A percentile compares a stretch with the other conserved stretches of the same genome.
Evolutionary conservation across 1,140 invertebrate genomes (phyloP).

Genomic region (Chymomyza costata): DNA sequence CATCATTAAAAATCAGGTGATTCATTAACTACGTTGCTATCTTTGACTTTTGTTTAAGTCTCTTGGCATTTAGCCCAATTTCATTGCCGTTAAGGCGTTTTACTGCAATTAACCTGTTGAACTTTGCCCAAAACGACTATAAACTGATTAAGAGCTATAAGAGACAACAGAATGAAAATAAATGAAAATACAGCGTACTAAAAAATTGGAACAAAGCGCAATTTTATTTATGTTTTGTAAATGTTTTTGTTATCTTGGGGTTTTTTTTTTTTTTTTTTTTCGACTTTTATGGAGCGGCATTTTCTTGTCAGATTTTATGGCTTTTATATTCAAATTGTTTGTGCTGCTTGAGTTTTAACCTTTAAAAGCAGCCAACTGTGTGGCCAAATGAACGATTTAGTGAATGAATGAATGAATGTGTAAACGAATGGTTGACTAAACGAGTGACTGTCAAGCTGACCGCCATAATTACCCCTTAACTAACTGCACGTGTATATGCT

Average conservation of each 20-base stretch:
- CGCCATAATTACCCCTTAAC: constrained; percentile 36
- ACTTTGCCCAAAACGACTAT: constrained; percentile 42
- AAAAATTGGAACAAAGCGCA: constrained; percentile 57
- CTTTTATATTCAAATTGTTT: constrained; percentile 63
- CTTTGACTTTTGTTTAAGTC: too few species aligned
- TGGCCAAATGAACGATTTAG: too few species aligned
- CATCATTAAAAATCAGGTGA: too few species aligned
- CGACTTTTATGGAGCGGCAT: too few species aligned
- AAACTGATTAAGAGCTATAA: constrained; percentile 6
- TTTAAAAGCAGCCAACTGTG: constrained; percentile 62
- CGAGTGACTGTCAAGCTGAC: constrained; percentile 5
- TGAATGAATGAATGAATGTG: constrained; percentile 23
- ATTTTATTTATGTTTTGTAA: constrained; percentile 35
- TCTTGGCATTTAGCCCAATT: background rate
- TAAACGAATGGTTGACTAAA: constrained; percentile 17
- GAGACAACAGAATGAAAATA: constrained; percentile 9
- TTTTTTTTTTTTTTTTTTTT: too few species aligned
- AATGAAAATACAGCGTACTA: constrained; percentile 33
- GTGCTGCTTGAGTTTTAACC: constrained; percentile 60
- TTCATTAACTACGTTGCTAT: too few species aligned
- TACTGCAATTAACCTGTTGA: constrained; percentile 42
- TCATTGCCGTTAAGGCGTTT: constrained; percentile 32
- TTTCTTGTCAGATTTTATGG: constrained; percentile 27
- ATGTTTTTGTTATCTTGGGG: constrained; percentile 35
- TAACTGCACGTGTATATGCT: constrained; percentile 13